A percentile compares a stretch with the other conserved stretches of the same genome.
phyloP scores from a whole-genome alignment of 2,113 vertebrate species.

The Taurulus bubalis region DNA sequence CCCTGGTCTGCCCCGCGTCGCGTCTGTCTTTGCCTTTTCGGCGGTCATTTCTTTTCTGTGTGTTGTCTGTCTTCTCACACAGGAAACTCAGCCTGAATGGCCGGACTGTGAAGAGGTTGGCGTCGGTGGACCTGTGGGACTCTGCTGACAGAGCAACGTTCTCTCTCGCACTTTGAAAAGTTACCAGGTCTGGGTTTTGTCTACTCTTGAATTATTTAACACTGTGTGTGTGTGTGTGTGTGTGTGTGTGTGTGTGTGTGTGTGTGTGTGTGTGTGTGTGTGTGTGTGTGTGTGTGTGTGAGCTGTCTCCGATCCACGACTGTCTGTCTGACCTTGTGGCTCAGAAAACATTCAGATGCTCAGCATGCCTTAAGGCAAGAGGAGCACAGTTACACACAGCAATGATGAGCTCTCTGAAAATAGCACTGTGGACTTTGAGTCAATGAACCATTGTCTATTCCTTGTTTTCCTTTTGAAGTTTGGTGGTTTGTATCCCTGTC shows the following conservation, averaged over 20 bases:
- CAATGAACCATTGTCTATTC: neutral
- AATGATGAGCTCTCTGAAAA: constrained; percentile 33
- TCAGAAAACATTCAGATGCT: constrained; percentile 47
- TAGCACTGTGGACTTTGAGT: constrained; percentile 1
- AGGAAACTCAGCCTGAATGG: constrained; percentile 40
- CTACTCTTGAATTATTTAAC: constrained; percentile 64
- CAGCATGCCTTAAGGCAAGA: constrained; percentile 48
- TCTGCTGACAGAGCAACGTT: constrained; percentile 39
- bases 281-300: neutral
- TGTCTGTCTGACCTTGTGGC: constrained; percentile 61
- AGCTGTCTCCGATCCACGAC: constrained; percentile 30
- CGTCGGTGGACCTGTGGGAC: constrained; percentile 8
- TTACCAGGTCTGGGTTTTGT: constrained; percentile 55
- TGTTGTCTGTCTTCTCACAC: neutral
- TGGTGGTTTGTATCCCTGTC: neutral
- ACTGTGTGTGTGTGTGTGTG: constrained; percentile 27
- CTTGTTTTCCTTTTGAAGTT: neutral
- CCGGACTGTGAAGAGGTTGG: constrained; percentile 16
- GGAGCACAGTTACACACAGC: constrained; percentile 18
- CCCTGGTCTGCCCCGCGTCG: no score
- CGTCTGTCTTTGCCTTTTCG: no score
- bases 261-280: constrained; percentile 11
- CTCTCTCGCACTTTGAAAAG: constrained; percentile 58
- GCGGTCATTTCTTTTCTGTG: no score
- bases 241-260: constrained; percentile 16